Percentiles rank a stretch among this genome's conserved stretches.
Conservation (phyloP, 53 echinoderm and acorn worm genomes). For the Crossaster papposus region DNA sequence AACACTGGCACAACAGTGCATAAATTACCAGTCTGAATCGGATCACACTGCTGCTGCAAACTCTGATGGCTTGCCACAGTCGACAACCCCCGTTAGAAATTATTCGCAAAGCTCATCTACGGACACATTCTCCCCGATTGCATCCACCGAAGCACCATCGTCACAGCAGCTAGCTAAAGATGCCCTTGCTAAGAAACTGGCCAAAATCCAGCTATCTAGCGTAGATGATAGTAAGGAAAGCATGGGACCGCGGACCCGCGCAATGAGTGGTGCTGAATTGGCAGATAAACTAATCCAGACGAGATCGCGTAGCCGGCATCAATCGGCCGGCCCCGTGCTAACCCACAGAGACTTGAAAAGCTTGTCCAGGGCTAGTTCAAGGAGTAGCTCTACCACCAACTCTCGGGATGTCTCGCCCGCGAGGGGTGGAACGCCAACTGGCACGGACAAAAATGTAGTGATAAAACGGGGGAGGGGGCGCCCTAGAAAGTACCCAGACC, state of each 20-base stretch:
- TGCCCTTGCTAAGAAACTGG: slow-evolving; percentile 37
- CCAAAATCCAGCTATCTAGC: slow-evolving; percentile 40
- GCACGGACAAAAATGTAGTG: slow-evolving; percentile 20
- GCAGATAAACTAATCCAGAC: slow-evolving; percentile 50
- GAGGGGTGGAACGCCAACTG: slow-evolving; percentile 16
- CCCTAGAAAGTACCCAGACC: slow-evolving; percentile 30
- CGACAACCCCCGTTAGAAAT: not conserved
- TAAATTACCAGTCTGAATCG: not conserved
- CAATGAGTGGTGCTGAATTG: slow-evolving; percentile 41
- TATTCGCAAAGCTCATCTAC: not conserved
- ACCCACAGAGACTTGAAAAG: slow-evolving; percentile 28
- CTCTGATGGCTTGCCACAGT: not conserved
- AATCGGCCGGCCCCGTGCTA: slow-evolving; percentile 33
- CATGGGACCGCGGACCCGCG: slow-evolving; percentile 47
- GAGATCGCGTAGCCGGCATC: slow-evolving; percentile 45
- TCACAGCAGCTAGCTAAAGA: slow-evolving; percentile 39
- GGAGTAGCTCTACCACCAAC: slow-evolving; percentile 68
- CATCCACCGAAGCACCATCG: not conserved
- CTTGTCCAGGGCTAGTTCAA: slow-evolving; percentile 66
- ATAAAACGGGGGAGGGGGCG: slow-evolving; percentile 45
- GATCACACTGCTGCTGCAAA: not conserved
- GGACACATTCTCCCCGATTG: not conserved
- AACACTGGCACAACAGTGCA: not conserved
- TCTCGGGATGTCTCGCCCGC: slow-evolving; percentile 65
- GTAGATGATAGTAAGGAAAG: not conserved